Evolutionary conservation across 2,113 vertebrate species (phyloP).

Genomic region (Notiomystis cincta): DNA sequence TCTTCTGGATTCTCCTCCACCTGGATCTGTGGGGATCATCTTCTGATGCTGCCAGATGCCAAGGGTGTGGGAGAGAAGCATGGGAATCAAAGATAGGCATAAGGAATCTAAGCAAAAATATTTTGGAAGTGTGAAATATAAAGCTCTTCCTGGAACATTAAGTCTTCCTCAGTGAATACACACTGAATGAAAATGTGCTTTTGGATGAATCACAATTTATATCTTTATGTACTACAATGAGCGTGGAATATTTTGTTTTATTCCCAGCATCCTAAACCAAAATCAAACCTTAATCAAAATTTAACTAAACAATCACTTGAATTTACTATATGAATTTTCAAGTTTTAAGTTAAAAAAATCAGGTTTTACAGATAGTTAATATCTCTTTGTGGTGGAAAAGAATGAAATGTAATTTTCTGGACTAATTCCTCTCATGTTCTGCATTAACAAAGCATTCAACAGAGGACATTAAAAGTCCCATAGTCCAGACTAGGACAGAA

Average conservation of each 20-base stretch:
- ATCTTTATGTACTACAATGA: background rate
- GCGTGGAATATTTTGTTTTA: background rate
- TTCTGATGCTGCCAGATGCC: background rate
- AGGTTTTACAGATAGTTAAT: background rate
- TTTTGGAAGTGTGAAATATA: background rate
- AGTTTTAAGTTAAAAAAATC: background rate
- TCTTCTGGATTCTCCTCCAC: background rate
- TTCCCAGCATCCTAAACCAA: background rate
- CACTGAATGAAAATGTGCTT: background rate
- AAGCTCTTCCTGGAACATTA: background rate
- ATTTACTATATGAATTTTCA: background rate
- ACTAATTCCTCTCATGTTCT: background rate
- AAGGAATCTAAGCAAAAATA: background rate
- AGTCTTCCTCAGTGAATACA: background rate
- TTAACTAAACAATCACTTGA: background rate
- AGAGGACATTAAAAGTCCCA: background rate
- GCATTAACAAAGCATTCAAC: background rate
- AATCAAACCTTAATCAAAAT: background rate
- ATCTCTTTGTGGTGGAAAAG: background rate
- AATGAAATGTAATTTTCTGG: background rate
- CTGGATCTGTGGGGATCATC: background rate
- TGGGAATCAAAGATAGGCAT: background rate
- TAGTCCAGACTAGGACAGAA: background rate
- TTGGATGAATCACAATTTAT: background rate
- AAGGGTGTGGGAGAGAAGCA: background rate